These are phyloP conservation scores for Petrocephalus microphthalmus DNA, from an alignment of 2,113 vertebrate genomes.

Conservation along the genomic window DNA sequence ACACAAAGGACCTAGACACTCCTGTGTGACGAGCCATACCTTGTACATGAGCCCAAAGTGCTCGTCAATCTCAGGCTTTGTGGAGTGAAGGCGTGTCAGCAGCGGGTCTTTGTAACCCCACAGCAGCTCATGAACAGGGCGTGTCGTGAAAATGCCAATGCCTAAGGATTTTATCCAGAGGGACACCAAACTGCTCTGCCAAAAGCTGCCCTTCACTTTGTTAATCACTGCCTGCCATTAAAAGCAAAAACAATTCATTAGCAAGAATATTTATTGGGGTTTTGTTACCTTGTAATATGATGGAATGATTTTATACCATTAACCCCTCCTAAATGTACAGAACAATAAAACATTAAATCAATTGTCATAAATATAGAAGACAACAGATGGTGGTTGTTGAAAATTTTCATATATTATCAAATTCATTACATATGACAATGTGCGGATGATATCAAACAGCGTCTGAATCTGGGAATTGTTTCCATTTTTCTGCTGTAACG, in stretches of 20 bases:
- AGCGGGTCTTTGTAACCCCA: constrained; percentile 88
- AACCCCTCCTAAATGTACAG: neutral
- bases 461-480: neutral
- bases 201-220: constrained; percentile 46
- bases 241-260: neutral
- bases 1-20: neutral
- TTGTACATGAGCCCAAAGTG: constrained; percentile 81
- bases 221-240: constrained; percentile 74
- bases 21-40: constrained; percentile 51
- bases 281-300: neutral
- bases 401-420: neutral
- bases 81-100: constrained; percentile 43
- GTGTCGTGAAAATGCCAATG: constrained; percentile 63
- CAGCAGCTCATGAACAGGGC: constrained; percentile 70
- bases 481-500: neutral
- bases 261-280: neutral
- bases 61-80: constrained; percentile 52
- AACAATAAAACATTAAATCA: neutral
- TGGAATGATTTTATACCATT: neutral
- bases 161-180: constrained; percentile 32
- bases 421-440: neutral
- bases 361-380: neutral
- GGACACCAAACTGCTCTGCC: neutral
- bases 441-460: neutral
- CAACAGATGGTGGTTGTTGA: neutral